phyloP scores from a whole-genome alignment of 2,888 invertebrate species.

The Podotricha telesiphe region DNA sequence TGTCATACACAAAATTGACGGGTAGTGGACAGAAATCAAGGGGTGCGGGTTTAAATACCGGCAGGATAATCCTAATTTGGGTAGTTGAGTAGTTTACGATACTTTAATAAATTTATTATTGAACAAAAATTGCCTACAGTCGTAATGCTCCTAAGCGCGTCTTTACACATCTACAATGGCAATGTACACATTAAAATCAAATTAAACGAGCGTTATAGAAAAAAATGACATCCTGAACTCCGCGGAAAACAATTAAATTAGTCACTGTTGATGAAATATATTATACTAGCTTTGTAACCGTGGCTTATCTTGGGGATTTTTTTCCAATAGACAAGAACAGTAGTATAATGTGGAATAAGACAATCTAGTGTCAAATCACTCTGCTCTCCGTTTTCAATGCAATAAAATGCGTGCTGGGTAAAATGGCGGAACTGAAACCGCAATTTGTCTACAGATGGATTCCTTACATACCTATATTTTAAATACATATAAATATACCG shows the following conservation, averaged over 20 bases:
- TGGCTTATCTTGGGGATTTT: neutral
- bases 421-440: too few species aligned
- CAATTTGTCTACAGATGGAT: too few species aligned
- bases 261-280: neutral
- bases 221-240: constrained; percentile 6
- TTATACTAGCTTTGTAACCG: neutral
- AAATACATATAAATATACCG: too few species aligned
- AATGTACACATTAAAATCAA: constrained; percentile 7
- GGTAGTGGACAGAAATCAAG: neutral
- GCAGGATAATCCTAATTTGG: neutral
- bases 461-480: too few species aligned
- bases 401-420: too few species aligned
- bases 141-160: neutral
- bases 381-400: too few species aligned
- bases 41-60: neutral
- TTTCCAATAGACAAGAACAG: neutral
- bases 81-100: too few species aligned
- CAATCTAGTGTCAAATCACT: too few species aligned
- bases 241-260: constrained; percentile 3
- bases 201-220: constrained; percentile 5
- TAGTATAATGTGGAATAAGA: too few species aligned
- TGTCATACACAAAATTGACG: too few species aligned
- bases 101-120: neutral
- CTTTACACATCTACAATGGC: neutral
- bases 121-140: neutral